Evolutionary conservation across 2,797 vertebrate genomes (phyloP), one percentile per base, ranked within the genome.

Genomic region (Notamacropus eugenii): DNA sequence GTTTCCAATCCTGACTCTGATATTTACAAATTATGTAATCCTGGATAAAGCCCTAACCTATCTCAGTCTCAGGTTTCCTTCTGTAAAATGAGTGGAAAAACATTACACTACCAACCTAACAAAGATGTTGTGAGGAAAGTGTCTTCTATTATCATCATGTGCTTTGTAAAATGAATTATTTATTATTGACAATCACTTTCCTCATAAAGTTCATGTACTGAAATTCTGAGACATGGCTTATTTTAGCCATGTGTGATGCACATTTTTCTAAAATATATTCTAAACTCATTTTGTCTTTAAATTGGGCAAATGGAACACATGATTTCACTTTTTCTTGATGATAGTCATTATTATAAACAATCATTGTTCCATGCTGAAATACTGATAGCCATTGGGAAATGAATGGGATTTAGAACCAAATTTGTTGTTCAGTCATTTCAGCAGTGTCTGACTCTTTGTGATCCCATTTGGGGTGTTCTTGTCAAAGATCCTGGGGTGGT

Each of bases 231-330:
- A 67, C 31, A 2, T 6, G 46, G 55, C 34, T 95, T 94, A 58
- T 29, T 93, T 93, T 92, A 74, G 91, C 54, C 74, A 0, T 13
- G 34, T 54, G 54, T 62, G 91, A n/a, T 93, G 93, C 28, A 93
- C 93, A 74, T 56, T 82, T 62, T 90, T 92, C 87, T 96, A 74
- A 94, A 91, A 96, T 54, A 34, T 29, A 91, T 59, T 54, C 16
- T 52, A n/a, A 34, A 28, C 24, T 55, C 22, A 50, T 62, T 56
- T 11, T 62, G 55, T 91, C 96, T 74, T 67, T 93, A 46, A 74
- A 93, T 52, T 90, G 87, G 27, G 24, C 6, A 52, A 2, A 10
- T 24, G 27, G n/a, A 87, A 74, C 67, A 74, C 8, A 40, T 0
- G 34, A 19, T 74, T 40, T 55, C 55, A 13, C 28, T 40, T 82